These are phyloP conservation scores for Sinodicranocentrus sp. DNA, from an alignment of 2,888 invertebrate genomes.

Conservation along the genomic window DNA sequence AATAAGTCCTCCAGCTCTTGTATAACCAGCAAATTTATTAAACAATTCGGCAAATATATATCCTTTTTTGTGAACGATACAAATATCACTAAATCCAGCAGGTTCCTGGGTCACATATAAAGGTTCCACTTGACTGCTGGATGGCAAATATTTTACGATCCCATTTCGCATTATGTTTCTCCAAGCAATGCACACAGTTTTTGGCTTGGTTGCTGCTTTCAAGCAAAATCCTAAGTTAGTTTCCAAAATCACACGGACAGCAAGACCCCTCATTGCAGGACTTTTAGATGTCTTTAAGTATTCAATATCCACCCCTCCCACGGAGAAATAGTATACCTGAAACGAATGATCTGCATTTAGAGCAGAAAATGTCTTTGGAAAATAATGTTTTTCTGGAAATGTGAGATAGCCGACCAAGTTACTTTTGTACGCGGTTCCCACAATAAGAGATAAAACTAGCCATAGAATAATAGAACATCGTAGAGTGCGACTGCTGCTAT, in stretches of 20 bases:
- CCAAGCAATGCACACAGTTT: no score
- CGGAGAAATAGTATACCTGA: neutral
- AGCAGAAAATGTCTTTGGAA: slow-evolving; percentile 26
- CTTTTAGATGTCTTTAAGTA: slow-evolving; percentile 26
- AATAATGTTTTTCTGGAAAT: slow-evolving; percentile 8
- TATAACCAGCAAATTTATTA: no score
- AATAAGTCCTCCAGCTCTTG: slow-evolving; percentile 10
- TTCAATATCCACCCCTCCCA: slow-evolving; percentile 1
- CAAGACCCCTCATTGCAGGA: slow-evolving; percentile 9
- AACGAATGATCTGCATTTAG: slow-evolving; percentile 10
- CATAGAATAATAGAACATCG: neutral
- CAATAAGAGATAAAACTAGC: slow-evolving; percentile 9
- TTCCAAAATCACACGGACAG: neutral
- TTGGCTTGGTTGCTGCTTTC: no score
- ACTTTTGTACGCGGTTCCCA: slow-evolving; percentile 25
- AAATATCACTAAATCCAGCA: no score
- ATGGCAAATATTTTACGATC: no score
- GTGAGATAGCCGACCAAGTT: slow-evolving; percentile 42
- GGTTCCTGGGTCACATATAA: no score
- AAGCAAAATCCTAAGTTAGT: slow-evolving; percentile 23
- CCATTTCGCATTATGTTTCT: no score
- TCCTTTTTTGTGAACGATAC: no score
- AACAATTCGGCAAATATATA: no score
- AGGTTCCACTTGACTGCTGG: no score
- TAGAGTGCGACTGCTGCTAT: neutral